phyloP scores from a whole-genome alignment of 2,888 invertebrate species.

The Loripinus fragilis region DNA sequence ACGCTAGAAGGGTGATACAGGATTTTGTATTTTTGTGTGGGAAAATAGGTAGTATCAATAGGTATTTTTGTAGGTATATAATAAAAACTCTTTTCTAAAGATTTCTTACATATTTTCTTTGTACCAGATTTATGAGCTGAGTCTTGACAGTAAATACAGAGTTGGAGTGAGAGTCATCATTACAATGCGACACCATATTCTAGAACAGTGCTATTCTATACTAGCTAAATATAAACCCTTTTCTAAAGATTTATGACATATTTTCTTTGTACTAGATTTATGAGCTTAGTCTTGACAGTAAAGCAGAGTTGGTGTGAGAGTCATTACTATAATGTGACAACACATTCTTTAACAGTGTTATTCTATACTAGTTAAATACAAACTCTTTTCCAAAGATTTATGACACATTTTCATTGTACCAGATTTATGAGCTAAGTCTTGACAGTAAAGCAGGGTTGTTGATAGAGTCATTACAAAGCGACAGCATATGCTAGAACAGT shows the following conservation, averaged over 20 bases:
- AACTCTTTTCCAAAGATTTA: constrained; percentile 50
- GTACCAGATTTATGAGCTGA: constrained; percentile 42
- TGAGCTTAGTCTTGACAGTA: constrained; percentile 28
- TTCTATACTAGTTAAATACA: constrained; percentile 36
- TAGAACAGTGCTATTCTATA: constrained; percentile 47
- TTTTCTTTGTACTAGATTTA: constrained; percentile 39
- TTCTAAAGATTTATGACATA: too few species aligned
- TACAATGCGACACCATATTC: constrained; percentile 51
- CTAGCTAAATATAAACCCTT: constrained; percentile 47
- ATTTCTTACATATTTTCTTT: too few species aligned
- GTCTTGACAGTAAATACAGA: constrained; percentile 30
- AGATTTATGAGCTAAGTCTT: constrained; percentile 41
- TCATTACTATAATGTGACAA: constrained; percentile 51
- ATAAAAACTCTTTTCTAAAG: too few species aligned
- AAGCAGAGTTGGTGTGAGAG: constrained; percentile 36
- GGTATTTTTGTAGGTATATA: too few species aligned
- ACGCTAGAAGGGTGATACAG: too few species aligned
- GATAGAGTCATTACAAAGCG: constrained; percentile 46
- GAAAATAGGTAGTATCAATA: too few species aligned
- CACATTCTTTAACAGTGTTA: constrained; percentile 56
- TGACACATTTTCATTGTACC: constrained; percentile 8
- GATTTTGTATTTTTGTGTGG: too few species aligned
- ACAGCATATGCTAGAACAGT: constrained; percentile 54
- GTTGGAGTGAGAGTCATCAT: constrained; percentile 47
- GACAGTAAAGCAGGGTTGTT: too few species aligned